These are phyloP conservation scores for Volucella bombylans DNA, from an alignment of 2,888 invertebrate genomes.

Conservation along the genomic window DNA sequence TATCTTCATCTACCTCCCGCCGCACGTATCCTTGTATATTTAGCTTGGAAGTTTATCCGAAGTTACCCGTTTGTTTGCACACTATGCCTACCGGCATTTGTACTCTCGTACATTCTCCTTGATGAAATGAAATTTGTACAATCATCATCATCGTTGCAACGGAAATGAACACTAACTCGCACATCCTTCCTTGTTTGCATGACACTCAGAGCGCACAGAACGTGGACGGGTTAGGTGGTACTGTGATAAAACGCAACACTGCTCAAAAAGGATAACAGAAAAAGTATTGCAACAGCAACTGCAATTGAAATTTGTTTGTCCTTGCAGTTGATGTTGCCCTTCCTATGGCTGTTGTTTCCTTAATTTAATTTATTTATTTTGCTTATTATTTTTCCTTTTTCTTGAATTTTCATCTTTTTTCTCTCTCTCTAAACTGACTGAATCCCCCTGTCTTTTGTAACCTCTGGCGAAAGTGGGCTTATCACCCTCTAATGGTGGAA, in stretches of 20 bases:
- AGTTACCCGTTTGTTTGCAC: slow-evolving; percentile 5
- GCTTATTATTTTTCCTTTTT: no score
- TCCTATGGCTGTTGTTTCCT: slow-evolving; percentile 3
- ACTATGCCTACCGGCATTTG: slow-evolving; percentile 53
- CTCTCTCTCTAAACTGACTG: neutral
- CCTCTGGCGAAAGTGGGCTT: no score
- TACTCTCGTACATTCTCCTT: slow-evolving; percentile 22
- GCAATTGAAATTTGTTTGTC: slow-evolving; percentile 10
- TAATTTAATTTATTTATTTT: slow-evolving; percentile 18
- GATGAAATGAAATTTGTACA: slow-evolving; percentile 52
- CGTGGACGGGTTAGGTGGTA: no score
- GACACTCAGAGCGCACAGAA: slow-evolving; percentile 37
- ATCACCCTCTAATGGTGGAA: no score
- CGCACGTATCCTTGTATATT: neutral
- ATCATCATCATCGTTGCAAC: slow-evolving; percentile 45
- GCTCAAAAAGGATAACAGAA: no score
- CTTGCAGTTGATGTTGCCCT: neutral
- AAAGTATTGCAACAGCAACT: slow-evolving; percentile 16
- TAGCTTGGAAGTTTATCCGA: neutral
- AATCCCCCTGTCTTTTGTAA: neutral
- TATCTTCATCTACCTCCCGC: neutral
- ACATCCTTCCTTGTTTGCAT: slow-evolving; percentile 52
- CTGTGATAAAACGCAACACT: no score
- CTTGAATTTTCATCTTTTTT: neutral
- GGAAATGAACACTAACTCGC: slow-evolving; percentile 47